Base-by-base conservation (phyloP, 2,888 invertebrate genomes). In the Electrophaes corylata region DNA sequence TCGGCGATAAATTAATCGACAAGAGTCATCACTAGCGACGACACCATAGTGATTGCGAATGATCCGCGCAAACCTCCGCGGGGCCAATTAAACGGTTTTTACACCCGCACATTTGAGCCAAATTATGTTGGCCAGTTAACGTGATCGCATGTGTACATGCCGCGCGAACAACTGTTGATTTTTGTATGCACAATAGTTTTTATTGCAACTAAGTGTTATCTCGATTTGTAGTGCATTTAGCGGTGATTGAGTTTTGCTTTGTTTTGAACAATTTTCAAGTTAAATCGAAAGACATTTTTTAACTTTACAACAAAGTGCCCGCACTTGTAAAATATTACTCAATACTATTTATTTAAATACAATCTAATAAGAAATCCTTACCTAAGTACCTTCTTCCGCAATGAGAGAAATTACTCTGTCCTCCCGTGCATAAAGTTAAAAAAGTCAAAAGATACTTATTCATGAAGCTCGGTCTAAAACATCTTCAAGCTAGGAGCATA, bases 31-130 rank as follows among this genome's bases (percentile, higher is more conserved):
- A 81, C 86, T 86, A 84, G 72, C 72, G 71, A 71, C 75, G 77
- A 80, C 77, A 77, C 73, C 75, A 76, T 75, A 70, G 77, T 83
- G 85, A 86, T 86, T 81, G 81, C 78, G 79, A 83, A 84, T 87
- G 87, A 88, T 87, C 83, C 86, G 79, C 72, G 73, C 71, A 73
- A 72, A 75, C 76, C 60, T 65, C 68, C 73, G 67, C 73, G 71
- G 63, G 76, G 76, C 81, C 88, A 89, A 90, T 91, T 88, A 88
- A 86, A 84, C 81, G 82, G 82, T 91, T 91, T 91, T 91, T 91
- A 88, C 87, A 80, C 84, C 80, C 82, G 71, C 82, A 80, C 84
- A 85, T 86, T 84, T 81, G 79, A 75, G 76, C 71, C 75, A 81
- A 80, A 82, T 84, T 83, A 87, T 84, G 81, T 76, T 63, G 52